These are phyloP conservation scores for Nasonia oneida DNA, from an alignment of 2,888 invertebrate genomes.

Conservation along the genomic window DNA sequence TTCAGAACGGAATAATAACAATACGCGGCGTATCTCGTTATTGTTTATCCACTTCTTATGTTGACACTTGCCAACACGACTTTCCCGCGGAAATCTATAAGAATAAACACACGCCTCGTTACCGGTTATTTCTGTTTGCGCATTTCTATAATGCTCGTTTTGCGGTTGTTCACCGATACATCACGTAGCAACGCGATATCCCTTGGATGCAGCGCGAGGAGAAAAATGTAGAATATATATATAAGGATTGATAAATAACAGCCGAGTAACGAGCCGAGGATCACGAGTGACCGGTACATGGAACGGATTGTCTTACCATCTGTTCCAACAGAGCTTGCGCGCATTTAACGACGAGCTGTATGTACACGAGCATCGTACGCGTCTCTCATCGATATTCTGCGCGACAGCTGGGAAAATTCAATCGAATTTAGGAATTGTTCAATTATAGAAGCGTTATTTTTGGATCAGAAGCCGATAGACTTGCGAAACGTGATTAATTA, in stretches of 20 bases:
- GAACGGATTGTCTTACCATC: not conserved
- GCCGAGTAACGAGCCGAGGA: no score
- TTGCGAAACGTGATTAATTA: no score
- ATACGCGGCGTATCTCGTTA: not conserved
- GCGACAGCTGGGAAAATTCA: no score
- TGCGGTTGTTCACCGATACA: conserved; percentile 41
- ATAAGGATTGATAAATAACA: not conserved
- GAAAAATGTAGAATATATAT: not conserved
- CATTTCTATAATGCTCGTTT: conserved; percentile 36
- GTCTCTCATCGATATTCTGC: not conserved
- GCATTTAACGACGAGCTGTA: not conserved
- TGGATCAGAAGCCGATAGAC: no score
- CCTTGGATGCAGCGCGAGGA: not conserved
- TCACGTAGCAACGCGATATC: conserved; percentile 45
- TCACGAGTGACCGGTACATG: not conserved
- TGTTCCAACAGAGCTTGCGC: not conserved
- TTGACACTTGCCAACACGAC: not conserved
- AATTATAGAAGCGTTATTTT: no score
- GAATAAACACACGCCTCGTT: not conserved
- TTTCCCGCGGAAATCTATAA: not conserved
- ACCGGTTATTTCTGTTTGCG: not conserved
- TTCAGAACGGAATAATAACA: not conserved
- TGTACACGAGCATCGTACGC: not conserved
- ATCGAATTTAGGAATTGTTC: no score
- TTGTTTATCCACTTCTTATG: not conserved